A percentile compares a stretch with the other conserved stretches of the same genome.
Conservation (phyloP, 2,797 vertebrate genomes). For the Enteromius unitaeniatus region DNA sequence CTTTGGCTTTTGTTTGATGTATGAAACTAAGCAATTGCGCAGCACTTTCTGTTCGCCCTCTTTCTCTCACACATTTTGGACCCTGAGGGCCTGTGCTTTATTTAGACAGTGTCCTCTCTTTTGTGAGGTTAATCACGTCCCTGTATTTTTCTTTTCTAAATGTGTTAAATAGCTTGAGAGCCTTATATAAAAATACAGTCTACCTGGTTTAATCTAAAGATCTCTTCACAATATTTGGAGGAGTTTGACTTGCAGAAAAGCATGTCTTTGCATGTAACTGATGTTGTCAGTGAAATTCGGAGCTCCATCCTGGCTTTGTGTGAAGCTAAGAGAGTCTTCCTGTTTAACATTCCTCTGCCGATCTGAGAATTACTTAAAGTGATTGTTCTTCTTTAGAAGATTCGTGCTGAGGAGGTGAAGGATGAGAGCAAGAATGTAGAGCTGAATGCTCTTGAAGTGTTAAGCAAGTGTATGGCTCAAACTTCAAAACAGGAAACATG, state of each 20-base stretch:
- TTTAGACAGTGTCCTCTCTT: conserved; percentile 37
- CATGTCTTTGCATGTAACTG: conserved; percentile 44
- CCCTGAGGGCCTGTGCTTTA: conserved; percentile 2
- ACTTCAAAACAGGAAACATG: neutral
- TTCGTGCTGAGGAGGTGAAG: conserved; percentile 25
- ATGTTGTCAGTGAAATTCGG: conserved; percentile 70
- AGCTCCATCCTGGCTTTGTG: conserved; percentile 79
- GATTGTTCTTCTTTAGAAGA: conserved; percentile 59
- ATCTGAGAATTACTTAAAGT: conserved; percentile 61
- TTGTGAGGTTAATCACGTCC: conserved; percentile 8
- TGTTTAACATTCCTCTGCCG: conserved; percentile 52
- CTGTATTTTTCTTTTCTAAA: neutral
- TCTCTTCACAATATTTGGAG: neutral
- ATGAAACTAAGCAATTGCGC: conserved; percentile 4
- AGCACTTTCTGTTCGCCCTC: conserved; percentile 5
- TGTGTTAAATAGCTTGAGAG: conserved; percentile 7
- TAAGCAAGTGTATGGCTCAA: neutral
- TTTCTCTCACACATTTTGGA: conserved; percentile 6
- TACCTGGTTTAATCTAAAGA: neutral
- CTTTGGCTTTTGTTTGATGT: conserved; percentile 16
- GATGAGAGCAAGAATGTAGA: neutral
- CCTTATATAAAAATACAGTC: neutral
- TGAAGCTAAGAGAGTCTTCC: conserved; percentile 61
- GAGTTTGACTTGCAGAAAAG: neutral
- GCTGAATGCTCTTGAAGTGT: conserved; percentile 5